Conservation (phyloP, 2,113 vertebrate genomes). For the Petromus typicus region DNA sequence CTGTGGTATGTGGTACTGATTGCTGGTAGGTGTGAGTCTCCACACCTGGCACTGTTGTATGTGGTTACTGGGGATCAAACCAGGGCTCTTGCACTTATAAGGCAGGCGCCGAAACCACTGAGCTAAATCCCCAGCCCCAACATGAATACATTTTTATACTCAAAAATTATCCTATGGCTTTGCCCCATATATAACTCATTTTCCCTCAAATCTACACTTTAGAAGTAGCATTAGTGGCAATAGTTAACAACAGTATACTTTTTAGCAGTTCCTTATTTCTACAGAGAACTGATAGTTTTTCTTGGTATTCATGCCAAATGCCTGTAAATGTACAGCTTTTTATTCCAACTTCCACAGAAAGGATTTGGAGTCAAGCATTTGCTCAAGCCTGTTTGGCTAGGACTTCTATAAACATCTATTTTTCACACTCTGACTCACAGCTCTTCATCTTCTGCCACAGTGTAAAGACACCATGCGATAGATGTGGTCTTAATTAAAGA, state of each 20-base stretch:
- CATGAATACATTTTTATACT: neutral
- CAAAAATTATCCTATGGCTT: neutral
- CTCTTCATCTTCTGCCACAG: slow-evolving; percentile 57
- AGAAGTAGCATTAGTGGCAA: slow-evolving; percentile 24
- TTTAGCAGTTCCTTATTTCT: neutral
- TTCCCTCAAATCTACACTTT: neutral
- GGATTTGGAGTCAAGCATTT: neutral
- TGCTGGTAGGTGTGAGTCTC: too few relatives aligned
- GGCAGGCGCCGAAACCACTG: too few relatives aligned
- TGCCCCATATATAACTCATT: neutral
- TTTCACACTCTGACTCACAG: slow-evolving; percentile 63
- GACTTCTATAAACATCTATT: slow-evolving; percentile 66
- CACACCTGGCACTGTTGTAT: too few relatives aligned
- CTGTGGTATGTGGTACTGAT: too few relatives aligned
- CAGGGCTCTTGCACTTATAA: too few relatives aligned
- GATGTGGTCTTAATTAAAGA: slow-evolving; percentile 67
- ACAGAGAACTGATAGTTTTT: neutral
- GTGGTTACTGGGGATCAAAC: too few relatives aligned
- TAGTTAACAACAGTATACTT: neutral
- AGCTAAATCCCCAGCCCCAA: too few relatives aligned
- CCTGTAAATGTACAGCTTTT: slow-evolving; percentile 17
- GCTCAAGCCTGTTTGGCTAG: neutral
- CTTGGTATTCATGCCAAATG: slow-evolving; percentile 7
- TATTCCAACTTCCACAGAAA: neutral
- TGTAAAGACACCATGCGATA: slow-evolving; percentile 6